Evolutionary conservation across 1,140 invertebrate species (phyloP), one percentile per base, ranked within the genome.

Genomic region (Drosophila seguyi): DNA sequence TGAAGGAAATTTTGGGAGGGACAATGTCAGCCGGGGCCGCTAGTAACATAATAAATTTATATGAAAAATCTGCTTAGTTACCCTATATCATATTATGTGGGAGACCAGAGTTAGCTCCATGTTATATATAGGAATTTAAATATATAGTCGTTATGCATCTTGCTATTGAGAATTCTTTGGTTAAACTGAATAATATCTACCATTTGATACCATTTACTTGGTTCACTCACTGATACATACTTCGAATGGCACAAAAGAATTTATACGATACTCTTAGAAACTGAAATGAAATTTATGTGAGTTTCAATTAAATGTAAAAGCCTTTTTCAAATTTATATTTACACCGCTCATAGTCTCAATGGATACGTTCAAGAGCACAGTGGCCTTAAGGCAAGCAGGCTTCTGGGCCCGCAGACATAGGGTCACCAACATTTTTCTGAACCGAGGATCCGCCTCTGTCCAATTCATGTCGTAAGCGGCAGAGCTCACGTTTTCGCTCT

Each of bases 381-480:
- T 53, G 13, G 29, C 50, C 31, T 53, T 53, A 2, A 53, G 50
- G 18, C 56, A 55, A 0, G 68, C 66, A 1, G 86, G 75, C 16
- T 59, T 68, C 67, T 90, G 84, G 8, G 86, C 75, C 0, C 86
- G 75, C 20, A 47, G 14, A 0, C 50, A 57, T 0, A 88, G 53
- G 3, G 80, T 6, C 6, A 85, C 39, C 2, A 90, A 44, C 69
- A 90, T 82, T 41, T 73, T 81, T 2, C 77, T 57, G 36, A 68
- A 78, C 6, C 63, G 55, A 3, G 22, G 0, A 52, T 90, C 75
- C 0, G 78, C 55, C 14, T 42, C 18, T 7, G 10, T 2, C 81
- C 85, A 88, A 16, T 88, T 52, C 65, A 90, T 81, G 0, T 82
- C 31, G 29, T 77, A 90, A 4, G 63, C 75, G 0, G 86, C 79